Conservation (phyloP, 2,888 invertebrate genomes). For the Cylindroiulus punctatus region DNA sequence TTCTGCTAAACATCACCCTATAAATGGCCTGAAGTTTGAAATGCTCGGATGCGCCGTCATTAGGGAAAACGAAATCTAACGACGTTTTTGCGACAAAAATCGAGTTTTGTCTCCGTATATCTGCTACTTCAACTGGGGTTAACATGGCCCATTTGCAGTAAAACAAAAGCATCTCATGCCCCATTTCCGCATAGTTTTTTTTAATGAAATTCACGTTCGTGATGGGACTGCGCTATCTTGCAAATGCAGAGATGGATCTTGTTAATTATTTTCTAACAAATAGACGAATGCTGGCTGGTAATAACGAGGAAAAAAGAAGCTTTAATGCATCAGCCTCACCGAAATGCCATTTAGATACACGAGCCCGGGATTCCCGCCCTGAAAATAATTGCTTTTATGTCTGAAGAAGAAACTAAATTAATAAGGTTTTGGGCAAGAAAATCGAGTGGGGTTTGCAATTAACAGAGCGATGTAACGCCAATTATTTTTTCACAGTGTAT, state of each 20-base stretch:
- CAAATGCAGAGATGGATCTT: background rate
- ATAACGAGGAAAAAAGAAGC: background rate
- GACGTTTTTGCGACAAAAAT: background rate
- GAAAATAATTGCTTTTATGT: conserved; percentile 23
- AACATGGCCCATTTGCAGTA: conserved; percentile 31
- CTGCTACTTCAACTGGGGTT: background rate
- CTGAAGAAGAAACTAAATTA: conserved; percentile 20
- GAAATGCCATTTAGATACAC: background rate
- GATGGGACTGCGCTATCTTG: background rate
- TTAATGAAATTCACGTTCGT: background rate
- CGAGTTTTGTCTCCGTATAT: background rate
- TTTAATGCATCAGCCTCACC: background rate
- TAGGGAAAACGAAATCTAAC: background rate
- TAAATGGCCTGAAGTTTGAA: background rate
- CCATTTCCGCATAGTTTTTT: background rate
- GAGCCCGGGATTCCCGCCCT: background rate
- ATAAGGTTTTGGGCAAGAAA: conserved; percentile 28
- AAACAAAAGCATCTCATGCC: conserved; percentile 5
- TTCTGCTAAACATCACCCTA: conserved; percentile 20
- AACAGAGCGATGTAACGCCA: conserved; percentile 19
- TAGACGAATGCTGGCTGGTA: background rate
- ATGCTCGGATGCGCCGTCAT: conserved; percentile 29
- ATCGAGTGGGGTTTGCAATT: conserved; percentile 16
- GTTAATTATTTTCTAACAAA: conserved; percentile 26
- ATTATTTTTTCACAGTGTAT: background rate